Evolutionary conservation across 2,113 vertebrate genomes (phyloP), one percentile per base, ranked within the genome.

Genomic region (Acanthochromis polyacanthus): DNA sequence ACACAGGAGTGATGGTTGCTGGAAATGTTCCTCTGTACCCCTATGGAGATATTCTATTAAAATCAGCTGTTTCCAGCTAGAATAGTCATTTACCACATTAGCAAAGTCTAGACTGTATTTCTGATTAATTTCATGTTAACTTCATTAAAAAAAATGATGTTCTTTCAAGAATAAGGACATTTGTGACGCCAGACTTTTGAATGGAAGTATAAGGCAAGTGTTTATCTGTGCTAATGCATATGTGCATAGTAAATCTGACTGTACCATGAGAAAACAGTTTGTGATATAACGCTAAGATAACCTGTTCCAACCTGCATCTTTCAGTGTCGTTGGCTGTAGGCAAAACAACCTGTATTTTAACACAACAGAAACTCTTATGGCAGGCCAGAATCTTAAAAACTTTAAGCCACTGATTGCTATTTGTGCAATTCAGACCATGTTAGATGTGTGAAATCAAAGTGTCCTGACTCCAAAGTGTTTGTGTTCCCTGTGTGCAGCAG

Each of bases 401-500:
- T 17, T 12, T 36, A 36, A 36, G 32, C 7, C 32, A 36, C 32
- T 36, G 32, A 36, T 36, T 36, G 32, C 19, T 70, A 22, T 30
- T 50, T n/a, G 36, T 19, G 11, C 16, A 25, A 57, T 56, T 57
- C 3, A 57, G 10, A 1, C 16, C 53, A 12, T 56, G 23, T 15
- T 25, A 48, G 46, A 25, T 12, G 32, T 65, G 61, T 74, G 11
- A 73, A 67, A 71, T 58, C 7, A 65, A 64, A 23, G 30, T 17
- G 46, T 40, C 2, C 16, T 17, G 25, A 64, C 64, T 74, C 65
- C 17, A 75, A 66, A 69, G 67, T 43, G 36, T 1, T 5, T 40
- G 11, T 59, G 19, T 36, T 77, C 12, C n/a, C 2, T 71, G n/a
- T 46, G 59, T 87, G 5, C 84, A 97, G 96, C 93, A 23, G 96